phyloP scores from a whole-genome alignment of 2,888 invertebrate genomes.

The Ptychoptera albimana region DNA sequence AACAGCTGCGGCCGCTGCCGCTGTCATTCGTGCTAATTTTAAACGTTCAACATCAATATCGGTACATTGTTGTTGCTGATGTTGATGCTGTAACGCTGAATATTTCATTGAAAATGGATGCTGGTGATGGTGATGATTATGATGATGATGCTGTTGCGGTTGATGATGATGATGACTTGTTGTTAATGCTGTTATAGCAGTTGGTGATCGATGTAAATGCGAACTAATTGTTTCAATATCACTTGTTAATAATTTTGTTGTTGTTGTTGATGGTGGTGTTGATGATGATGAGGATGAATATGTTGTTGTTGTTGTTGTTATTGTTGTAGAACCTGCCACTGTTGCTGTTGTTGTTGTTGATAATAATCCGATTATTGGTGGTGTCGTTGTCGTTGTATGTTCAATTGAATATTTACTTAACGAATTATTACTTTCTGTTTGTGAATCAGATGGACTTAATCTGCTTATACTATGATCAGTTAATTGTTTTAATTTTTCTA shows the following conservation, averaged over 20 bases:
- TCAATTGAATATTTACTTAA: slow-evolving; percentile 9
- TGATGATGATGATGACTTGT: slow-evolving; percentile 3
- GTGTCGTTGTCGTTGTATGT: slow-evolving; percentile 15
- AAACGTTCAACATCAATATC: slow-evolving; percentile 29
- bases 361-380: slow-evolving; percentile 12
- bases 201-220: slow-evolving; percentile 4
- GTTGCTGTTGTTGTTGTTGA: slow-evolving; percentile 5
- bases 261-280: slow-evolving; percentile 8
- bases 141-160: slow-evolving; percentile 10
- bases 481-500: slow-evolving; percentile 28
- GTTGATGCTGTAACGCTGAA: slow-evolving; percentile 10
- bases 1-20: slow-evolving; percentile 19
- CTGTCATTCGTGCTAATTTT: slow-evolving; percentile 23
- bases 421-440: slow-evolving; percentile 8
- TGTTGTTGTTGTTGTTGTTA: background rate
- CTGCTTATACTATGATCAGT: slow-evolving; percentile 24
- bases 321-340: background rate
- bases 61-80: slow-evolving; percentile 7
- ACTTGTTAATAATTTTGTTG: slow-evolving; percentile 9
- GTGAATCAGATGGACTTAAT: slow-evolving; percentile 20
- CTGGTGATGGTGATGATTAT: slow-evolving; percentile 12
- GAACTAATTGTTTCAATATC: background rate
- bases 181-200: slow-evolving; percentile 1
- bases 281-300: background rate
- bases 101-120: slow-evolving; percentile 11